Conservation (phyloP, 2,113 vertebrate genomes). For the Hucho hucho region DNA sequence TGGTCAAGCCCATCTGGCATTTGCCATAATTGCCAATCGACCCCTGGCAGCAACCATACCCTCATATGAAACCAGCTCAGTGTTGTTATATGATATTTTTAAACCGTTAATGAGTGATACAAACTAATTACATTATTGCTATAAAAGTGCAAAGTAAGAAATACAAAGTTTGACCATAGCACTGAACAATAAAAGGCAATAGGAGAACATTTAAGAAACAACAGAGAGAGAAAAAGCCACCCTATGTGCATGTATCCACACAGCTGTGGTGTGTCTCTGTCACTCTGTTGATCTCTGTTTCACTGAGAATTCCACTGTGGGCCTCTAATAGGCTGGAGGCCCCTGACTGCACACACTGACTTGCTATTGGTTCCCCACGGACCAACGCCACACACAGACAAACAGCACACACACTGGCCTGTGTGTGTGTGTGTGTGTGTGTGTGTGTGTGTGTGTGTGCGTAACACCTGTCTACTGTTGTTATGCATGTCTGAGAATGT, state of each 20-base stretch:
- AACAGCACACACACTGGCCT: conserved; percentile 25
- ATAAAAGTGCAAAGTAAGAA: too few relatives aligned
- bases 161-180: too few relatives aligned
- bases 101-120: too few relatives aligned
- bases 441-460: too few relatives aligned
- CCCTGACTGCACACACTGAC: conserved; percentile 32
- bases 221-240: neutral
- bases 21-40: too few relatives aligned
- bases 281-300: conserved; percentile 62
- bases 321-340: conserved; percentile 58
- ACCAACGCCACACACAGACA: conserved; percentile 54
- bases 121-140: too few relatives aligned
- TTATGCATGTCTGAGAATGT: too few relatives aligned
- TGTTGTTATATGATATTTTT: too few relatives aligned
- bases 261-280: conserved; percentile 69
- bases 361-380: conserved; percentile 59
- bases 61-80: too few relatives aligned
- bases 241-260: neutral
- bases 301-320: conserved; percentile 62
- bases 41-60: too few relatives aligned
- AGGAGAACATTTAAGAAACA: neutral
- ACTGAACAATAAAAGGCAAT: neutral
- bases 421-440: neutral
- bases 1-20: too few relatives aligned
- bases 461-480: too few relatives aligned